Evolutionary conservation across 2,888 invertebrate species (phyloP), one percentile per base, ranked within the genome.

Genomic region (Herminia tarsipennalis): DNA sequence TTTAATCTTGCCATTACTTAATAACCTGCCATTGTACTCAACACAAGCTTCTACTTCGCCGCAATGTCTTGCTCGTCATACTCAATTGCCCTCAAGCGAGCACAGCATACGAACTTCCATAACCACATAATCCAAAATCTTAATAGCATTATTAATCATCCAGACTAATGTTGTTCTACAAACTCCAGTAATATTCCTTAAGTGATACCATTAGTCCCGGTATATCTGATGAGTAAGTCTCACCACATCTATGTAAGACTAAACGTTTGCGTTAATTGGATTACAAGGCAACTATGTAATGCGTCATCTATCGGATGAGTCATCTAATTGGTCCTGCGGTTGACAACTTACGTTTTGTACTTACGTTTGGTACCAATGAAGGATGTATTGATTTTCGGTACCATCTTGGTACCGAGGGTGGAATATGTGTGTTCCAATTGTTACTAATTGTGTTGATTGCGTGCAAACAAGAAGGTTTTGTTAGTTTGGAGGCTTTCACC

Each of bases 241-340:
- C 39, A 38, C 48, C 38, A 30, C 45, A 22, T 27, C 48, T 47
- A n/a, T n/a, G n/a, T n/a, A 29, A 49, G 35, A 47, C 30, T 27
- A 33, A 13, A 13, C 22, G 32, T 13, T 30, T 8, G 28, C 29
- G 40, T 38, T 66, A 60, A 65, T 63, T 63, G 37, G 42, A 39
- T 66, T 47, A 62, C 40, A 3, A 50, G 57, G 46, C 47, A 42
- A 44, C 34, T 32, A 22, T 9, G 6, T 35, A 30, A 48, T 49
- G 55, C 33, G 48, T 65, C 61, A 65, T 38, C 28, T 48, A 10
- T 16, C 12, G 3, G 48, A 4, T 61, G 41, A 57, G 12, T 57
- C 62, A 57, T 16, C 8, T 57, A 39, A 57, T 65, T 39, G 37
- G 25, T 41, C 20, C 6, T 41, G 32, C 9, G 33, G 44, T 38